Evolutionary conservation across 2,888 invertebrate genomes (phyloP), one percentile per base, ranked within the genome.

Genomic region (Nephrocerus scutellatus): DNA sequence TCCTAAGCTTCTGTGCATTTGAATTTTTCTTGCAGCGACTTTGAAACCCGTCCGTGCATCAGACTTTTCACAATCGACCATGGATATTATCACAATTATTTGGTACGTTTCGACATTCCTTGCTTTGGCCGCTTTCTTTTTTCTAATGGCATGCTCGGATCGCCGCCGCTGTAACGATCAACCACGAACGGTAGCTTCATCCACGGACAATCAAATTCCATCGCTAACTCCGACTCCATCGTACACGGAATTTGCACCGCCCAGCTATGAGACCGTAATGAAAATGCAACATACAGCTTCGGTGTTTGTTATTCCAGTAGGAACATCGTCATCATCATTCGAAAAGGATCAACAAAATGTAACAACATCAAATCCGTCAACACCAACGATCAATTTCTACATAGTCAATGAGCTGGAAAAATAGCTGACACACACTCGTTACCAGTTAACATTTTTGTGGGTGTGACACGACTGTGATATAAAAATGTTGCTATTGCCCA

Each of bases 131-230:
- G 66, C 65, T 6, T 68, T 68, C 49, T 68, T 68, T 39, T 53
- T 66, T 41, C 55, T 68, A 8, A 68, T 68, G 68, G 65, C 67
- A 15, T 68, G 65, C 36, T 68, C 68, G 34, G 67, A 68, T 49
- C 54, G 62, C 9, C 53, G 59, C 3, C 66, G 68, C 36, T 50
- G 55, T 1, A 50, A 54, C 36, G 36, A 50, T 32, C 50, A 48
- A 31, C 7, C 20, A 5, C 41, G 49, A 10, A 48, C 37, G 30
- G 42, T 33, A 38, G 42, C 35, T 26, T 14, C 12, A n/a, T 22
- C 48, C 18, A 54, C 36, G 8, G 59, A 61, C 16, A 24, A 46
- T 6, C 50, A 56, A 2, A 41, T 56, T 7, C 57, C 60, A 6
- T 64, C 65, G 23, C 63, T 61, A 9, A 65, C 64, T 9, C 67